Evolutionary conservation across 2,113 vertebrate species (phyloP).

Genomic region (Ceyx margarethae): DNA sequence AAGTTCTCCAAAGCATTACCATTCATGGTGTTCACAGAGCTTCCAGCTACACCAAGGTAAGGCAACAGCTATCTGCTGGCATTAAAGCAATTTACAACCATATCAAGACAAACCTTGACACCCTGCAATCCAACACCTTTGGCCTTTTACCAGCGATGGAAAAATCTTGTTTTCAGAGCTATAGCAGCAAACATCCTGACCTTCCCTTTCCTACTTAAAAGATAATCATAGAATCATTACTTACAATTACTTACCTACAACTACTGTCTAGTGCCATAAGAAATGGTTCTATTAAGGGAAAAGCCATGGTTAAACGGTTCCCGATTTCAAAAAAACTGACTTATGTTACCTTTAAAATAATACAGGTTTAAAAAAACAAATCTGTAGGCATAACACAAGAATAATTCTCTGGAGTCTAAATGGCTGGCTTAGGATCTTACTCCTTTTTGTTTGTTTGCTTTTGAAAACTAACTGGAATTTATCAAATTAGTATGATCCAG

Average conservation of each 20-base stretch:
- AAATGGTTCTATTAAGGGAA: not conserved
- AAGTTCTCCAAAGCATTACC: not conserved
- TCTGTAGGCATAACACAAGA: not conserved
- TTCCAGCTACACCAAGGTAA: not conserved
- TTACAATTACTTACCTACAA: not conserved
- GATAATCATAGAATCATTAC: not conserved
- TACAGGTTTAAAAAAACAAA: not conserved
- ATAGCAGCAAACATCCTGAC: not conserved
- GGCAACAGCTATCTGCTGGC: not conserved
- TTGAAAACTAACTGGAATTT: not conserved
- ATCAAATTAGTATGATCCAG: not conserved
- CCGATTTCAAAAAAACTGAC: not conserved
- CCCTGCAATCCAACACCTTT: not conserved
- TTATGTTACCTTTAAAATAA: not conserved
- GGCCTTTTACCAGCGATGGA: not conserved
- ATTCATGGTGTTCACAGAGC: not conserved
- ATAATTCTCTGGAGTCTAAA: not conserved
- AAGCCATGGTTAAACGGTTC: not conserved
- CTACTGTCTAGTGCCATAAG: not conserved
- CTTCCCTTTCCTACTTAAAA: not conserved
- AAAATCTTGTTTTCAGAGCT: not conserved
- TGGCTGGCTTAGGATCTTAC: not conserved
- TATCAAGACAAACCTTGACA: not conserved
- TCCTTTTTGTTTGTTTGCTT: not conserved
- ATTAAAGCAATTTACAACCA: accelerated